Base-by-base conservation (phyloP, 2,888 invertebrate genomes). In the Stenchaetothrips biformis region DNA sequence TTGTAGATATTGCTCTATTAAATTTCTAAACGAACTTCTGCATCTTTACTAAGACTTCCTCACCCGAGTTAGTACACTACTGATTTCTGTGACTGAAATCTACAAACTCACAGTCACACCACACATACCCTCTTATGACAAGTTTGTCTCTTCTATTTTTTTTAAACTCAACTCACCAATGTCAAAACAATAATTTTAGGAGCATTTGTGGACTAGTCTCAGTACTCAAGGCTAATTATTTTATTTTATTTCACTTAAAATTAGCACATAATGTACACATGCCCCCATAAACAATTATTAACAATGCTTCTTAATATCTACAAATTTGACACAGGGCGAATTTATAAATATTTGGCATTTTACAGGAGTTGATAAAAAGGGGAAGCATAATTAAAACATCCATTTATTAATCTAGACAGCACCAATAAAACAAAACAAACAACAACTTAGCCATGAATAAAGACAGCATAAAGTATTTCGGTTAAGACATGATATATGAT, bases 321-420 rank as follows among this genome's bases (percentile, higher is more conserved):
- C 67, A 67, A 67, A 67, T 67, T 67, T n/a, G 67, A 67, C 67
- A 67, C 67, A 67, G 67, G 67, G 67, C 21, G 67, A 67, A 67
- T 67, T 67, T 67, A 67, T 67, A 67, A 67, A 67, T 67, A 67
- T 67, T 67, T 67, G 67, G 67, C 67, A 67, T 67, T 74, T 74
- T 74, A 74, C 67, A 74, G 67, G 67, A 74, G 21, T 74, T 59
- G 59, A 59, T 18, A 59, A 59, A 59, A 59, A 74, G 67, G 25
- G 67, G 67, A 74, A 6, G 9, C 6, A 74, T 25, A 21, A 25
- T 25, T n/a, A n/a, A n/a, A 59, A 59, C 16, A 13, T 0, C 13
- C 59, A 59, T 59, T 74, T 25, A 74, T 21, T 67, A 67, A 21
- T 25, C 25, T 74, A 25, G 25, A 74, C 67, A 74, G 67, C 25